Evolutionary conservation across 1,140 invertebrate genomes (phyloP).

Genomic region (Asbolus verrucosus): DNA sequence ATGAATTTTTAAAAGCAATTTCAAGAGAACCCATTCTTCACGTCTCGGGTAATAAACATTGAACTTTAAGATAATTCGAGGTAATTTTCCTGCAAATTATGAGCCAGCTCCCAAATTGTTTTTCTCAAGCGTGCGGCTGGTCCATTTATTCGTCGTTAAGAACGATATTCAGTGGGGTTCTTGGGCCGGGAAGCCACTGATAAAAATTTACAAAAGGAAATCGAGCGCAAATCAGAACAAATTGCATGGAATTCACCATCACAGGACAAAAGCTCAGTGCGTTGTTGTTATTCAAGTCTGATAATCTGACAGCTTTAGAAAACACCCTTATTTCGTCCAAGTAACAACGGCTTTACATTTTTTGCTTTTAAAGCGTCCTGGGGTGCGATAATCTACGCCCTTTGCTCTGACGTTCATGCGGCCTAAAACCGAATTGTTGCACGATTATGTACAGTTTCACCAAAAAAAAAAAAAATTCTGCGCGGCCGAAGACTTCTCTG

Average conservation of each 20-base stretch:
- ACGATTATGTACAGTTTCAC: background rate
- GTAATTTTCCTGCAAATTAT: conserved; percentile 1
- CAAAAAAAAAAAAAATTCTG: too few relatives aligned
- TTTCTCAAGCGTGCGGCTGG: background rate
- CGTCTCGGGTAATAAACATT: background rate
- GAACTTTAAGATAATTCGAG: conserved; percentile 7
- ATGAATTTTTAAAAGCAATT: background rate
- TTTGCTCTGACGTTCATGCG: background rate
- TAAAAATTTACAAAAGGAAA: conserved; percentile 39
- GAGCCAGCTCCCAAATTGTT: background rate
- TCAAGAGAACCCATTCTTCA: too few relatives aligned
- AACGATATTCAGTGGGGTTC: conserved; percentile 6
- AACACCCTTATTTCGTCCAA: conserved; percentile 30
- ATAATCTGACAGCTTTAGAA: conserved; percentile 36
- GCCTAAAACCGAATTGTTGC: background rate
- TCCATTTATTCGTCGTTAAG: conserved; percentile 6
- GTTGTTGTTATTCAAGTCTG: conserved; percentile 37
- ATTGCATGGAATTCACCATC: conserved; percentile 16
- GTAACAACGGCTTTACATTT: conserved; percentile 36
- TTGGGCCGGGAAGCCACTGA: conserved; percentile 13
- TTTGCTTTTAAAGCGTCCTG: conserved; percentile 20
- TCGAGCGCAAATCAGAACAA: conserved; percentile 38
- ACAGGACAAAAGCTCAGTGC: conserved; percentile 19
- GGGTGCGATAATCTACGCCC: conserved; percentile 30
- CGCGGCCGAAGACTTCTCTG: too few relatives aligned